Evolutionary conservation across 2,888 invertebrate genomes (phyloP), one percentile per base, ranked within the genome.

Genomic region (Drosophila parthenogenetica): DNA sequence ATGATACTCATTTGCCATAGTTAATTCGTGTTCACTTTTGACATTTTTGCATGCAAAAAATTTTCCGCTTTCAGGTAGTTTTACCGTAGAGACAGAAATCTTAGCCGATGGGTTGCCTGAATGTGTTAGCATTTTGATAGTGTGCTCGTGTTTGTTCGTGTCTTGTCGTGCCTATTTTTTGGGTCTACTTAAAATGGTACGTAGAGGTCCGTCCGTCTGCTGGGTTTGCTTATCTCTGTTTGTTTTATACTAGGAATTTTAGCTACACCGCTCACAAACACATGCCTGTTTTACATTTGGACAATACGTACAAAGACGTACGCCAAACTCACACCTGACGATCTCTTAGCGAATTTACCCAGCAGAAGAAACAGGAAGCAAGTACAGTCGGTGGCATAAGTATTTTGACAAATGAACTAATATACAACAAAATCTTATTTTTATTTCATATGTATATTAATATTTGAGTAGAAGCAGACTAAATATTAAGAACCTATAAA

Each of bases 21-120:
- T 63, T 70, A 59, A 67, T 55, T 66, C 69, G 77, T 74, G 74
- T 87, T 89, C 85, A 89, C 89, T 89, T 86, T 87, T 89, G 86
- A 87, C 89, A 87, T 87, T 87, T 87, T 89, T 87, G 83, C 82
- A 77, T 77, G 84, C 58, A 64, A 81, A 84, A 78, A 78, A 89
- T 87, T 89, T 89, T 87, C 87, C 87, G 87, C 80, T 84, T 81
- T 87, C 88, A 79, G 89, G 87, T 85, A 85, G 76, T 76, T 84
- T 79, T 88, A 88, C 72, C 82, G 77, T 77, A 35, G 35, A 81
- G 65, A 50, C 67, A 57, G 48, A 74, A 66, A 82, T 87, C 74
- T 84, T 73, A 67, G 17, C 37, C 50, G 43, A 77, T 68, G 73
- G 61, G 60, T 42, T 53, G 57, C 63, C 14, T 77, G n/a, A 11